Base-by-base conservation (phyloP, 2,888 invertebrate genomes). In the Chironomus riparius region DNA sequence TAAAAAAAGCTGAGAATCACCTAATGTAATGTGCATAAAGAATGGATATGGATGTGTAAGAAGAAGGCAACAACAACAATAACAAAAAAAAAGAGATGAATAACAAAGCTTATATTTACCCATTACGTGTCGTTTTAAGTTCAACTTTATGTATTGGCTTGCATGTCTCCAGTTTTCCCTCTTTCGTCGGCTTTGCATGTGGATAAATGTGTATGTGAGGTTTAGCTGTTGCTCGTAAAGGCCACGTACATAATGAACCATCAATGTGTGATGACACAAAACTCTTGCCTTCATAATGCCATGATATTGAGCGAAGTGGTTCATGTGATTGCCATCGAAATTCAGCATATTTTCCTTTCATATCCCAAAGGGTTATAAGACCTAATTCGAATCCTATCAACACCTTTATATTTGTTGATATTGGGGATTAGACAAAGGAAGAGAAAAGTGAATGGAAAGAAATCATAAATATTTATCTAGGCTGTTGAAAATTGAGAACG, bases 261-360 rank as follows among this genome's bases (percentile, higher is more conserved):
- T 99, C 98, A 62, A 90, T 90, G 85, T 99, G 98, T 81, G 95
- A 94, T 80, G 92, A 92, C 91, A 99, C 94, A 83, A 99, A 94
- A 85, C 95, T 93, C 86, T 96, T 97, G 79, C 98, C 99, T 85
- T 99, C 98, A 86, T 94, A 92, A 84, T 98, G 97, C 99, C 99
- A 99, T 78, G 94, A 89, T 80, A 96, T 90, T 76, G 96, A 95
- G 81, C 92, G 89, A 79, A 97, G 86, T 75, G 89, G 90, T 82
- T 94, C 94, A 28, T 88, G 86, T 76, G 91, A 88, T 81, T 89
- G 88, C 85, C 91, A 93, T 82, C 96, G 88, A 85, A 91, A 89
- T 82, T 99, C 98, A 61, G 94, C 95, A 79, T 85, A 86, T 85
- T 93, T 94, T 80, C 87, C 89, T 81, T 92, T 91, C 82, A 99